phyloP scores from a whole-genome alignment of 1,140 invertebrate genomes.

The Nymphalis io region DNA sequence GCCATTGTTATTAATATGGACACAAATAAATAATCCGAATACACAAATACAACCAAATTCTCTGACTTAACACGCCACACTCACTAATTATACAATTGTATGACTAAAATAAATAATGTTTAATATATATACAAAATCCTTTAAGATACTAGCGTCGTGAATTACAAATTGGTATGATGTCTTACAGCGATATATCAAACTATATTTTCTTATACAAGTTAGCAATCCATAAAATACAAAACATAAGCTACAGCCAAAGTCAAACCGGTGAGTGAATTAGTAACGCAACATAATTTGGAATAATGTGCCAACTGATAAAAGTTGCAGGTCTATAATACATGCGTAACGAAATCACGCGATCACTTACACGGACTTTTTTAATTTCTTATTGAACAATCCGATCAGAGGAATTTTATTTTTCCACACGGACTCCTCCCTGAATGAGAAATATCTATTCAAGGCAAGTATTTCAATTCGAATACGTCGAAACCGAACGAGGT shows the following conservation, averaged over 20 bases:
- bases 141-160: neutral
- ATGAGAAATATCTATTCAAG: slow-evolving; percentile 41
- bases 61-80: neutral
- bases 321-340: slow-evolving; percentile 21
- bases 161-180: neutral
- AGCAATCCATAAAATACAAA: slow-evolving; percentile 14
- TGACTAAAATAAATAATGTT: neutral
- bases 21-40: neutral
- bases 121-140: neutral
- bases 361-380: slow-evolving; percentile 62
- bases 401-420: slow-evolving; percentile 60
- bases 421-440: slow-evolving; percentile 57
- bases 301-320: slow-evolving; percentile 11
- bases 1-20: neutral
- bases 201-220: neutral
- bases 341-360: slow-evolving; percentile 46
- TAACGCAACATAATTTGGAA: slow-evolving; percentile 29
- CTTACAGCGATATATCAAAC: neutral
- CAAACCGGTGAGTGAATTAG: slow-evolving; percentile 20
- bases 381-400: slow-evolving; percentile 63
- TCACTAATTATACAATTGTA: neutral
- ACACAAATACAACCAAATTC: neutral
- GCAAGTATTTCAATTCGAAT: neutral
- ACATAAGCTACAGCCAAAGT: slow-evolving; percentile 21
- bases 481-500: neutral